Evolutionary conservation across 1,140 invertebrate genomes (phyloP).

Genomic region (Asobara japonica): DNA sequence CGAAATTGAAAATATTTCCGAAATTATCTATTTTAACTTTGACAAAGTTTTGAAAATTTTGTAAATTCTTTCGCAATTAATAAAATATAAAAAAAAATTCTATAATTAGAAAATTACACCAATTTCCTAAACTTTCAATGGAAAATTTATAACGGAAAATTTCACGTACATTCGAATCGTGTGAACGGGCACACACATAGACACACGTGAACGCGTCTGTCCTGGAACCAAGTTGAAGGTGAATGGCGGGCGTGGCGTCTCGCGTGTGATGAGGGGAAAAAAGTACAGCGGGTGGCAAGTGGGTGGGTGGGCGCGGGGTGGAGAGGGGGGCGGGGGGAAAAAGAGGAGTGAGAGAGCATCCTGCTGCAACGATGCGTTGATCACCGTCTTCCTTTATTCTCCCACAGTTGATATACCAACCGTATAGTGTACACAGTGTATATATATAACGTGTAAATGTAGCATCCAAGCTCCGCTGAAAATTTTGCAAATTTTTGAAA

Average conservation of each 20-base stretch:
- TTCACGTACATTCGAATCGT: neutral
- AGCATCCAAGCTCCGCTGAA: too few species aligned
- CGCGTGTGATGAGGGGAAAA: neutral
- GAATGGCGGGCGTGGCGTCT: slow-evolving; percentile 38
- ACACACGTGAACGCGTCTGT: slow-evolving; percentile 26
- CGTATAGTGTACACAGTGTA: too few species aligned
- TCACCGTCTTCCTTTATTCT: slow-evolving; percentile 49
- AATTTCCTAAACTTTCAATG: too few species aligned
- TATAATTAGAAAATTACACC: too few species aligned
- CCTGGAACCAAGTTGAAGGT: slow-evolving; percentile 57
- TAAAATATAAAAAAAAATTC: too few species aligned
- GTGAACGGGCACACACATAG: slow-evolving; percentile 17
- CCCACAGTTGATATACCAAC: neutral
- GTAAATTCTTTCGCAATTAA: too few species aligned
- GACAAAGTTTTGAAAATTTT: too few species aligned
- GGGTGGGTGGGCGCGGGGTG: neutral
- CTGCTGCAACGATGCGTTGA: slow-evolving; percentile 52
- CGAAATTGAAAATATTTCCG: too few species aligned
- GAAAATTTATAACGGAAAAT: neutral
- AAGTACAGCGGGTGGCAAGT: neutral
- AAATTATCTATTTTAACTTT: too few species aligned
- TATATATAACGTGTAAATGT: too few species aligned
- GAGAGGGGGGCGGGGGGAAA: neutral
- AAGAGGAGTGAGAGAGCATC: slow-evolving; percentile 51
- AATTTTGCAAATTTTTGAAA: too few species aligned